Evolutionary conservation across 1,140 invertebrate genomes (phyloP).

Genomic region (Heliconius himera): DNA sequence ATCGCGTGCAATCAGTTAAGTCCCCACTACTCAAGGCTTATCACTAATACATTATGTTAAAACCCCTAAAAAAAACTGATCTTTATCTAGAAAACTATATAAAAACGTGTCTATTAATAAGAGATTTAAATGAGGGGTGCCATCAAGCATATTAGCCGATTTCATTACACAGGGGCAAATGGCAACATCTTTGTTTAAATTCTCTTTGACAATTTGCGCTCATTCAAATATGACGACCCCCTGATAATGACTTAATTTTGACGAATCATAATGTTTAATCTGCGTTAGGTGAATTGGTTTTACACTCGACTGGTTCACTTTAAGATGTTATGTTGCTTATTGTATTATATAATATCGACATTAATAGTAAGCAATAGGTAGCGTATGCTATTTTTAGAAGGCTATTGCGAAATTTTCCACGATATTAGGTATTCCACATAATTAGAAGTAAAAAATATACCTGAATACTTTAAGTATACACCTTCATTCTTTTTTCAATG

Average conservation of each 20-base stretch:
- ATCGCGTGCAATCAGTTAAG: neutral
- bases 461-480: too few species aligned
- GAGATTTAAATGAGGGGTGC: conserved; percentile 65
- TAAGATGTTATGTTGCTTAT: neutral
- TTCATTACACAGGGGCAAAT: conserved; percentile 73
- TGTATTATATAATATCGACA: neutral
- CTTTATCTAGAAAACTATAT: conserved; percentile 32
- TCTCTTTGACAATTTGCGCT: conserved; percentile 81
- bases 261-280: conserved; percentile 62
- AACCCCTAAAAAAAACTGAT: neutral
- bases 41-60: neutral
- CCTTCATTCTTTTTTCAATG: too few species aligned
- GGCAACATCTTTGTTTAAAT: conserved; percentile 77
- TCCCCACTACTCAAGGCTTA: neutral
- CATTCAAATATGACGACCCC: conserved; percentile 76
- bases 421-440: too few species aligned
- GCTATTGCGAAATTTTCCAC: neutral
- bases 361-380: neutral
- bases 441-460: too few species aligned
- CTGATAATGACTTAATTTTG: conserved; percentile 70
- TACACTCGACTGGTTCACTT: conserved; percentile 36
- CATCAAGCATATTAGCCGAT: conserved; percentile 76
- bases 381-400: too few species aligned
- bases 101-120: conserved; percentile 67
- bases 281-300: conserved; percentile 43